Evolutionary conservation across 1,140 invertebrate genomes (phyloP), one percentile per base, ranked within the genome.

Genomic region (Olivierus martensii): DNA sequence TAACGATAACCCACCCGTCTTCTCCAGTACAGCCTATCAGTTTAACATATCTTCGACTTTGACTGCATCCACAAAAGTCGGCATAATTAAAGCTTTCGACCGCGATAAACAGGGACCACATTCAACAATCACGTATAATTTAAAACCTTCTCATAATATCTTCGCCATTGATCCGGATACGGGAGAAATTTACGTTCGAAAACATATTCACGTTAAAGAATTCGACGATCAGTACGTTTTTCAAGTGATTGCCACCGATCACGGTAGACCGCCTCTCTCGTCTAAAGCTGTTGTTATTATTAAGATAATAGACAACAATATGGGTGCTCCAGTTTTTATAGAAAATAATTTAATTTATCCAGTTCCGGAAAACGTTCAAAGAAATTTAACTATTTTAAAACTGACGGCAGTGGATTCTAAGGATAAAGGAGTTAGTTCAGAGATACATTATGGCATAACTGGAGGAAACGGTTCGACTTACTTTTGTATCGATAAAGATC

Each of bases 251-350:
- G 91, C 89, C 0, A 88, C 82, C 0, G 89, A 93, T 64, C 87
- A 89, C 64, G 92, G 92, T 0, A 91, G 88, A 64, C 90, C 91
- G n/a, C 86, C 88, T 0, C 77, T 91, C 74, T 85, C 84, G 11
- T 84, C 84, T 2, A 81, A 84, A 71, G 81, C 82, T 61, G 68
- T 83, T 11, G 81, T 92, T 6, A 9, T 9, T 4, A 28, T 28
- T 28, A 28, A 28, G 9, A 28, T 28, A 2, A 2, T 28, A 1
- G 28, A 28, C 9, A 28, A 9, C 4, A 28, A 28, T 28, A 6
- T 28, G 4, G 28, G 28, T 6, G 4, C 28, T 4, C 28, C 28
- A 6, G 9, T 28, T 28, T 28, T 28, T 9, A 9, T 28, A 4
- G 28, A 9, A 28, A 28, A 28, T 28, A 28, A 28, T 28, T 28